Percentiles rank a stretch among this genome's conserved stretches.
phyloP scores from a whole-genome alignment of 2,113 vertebrate genomes.

The Procavia capensis region DNA sequence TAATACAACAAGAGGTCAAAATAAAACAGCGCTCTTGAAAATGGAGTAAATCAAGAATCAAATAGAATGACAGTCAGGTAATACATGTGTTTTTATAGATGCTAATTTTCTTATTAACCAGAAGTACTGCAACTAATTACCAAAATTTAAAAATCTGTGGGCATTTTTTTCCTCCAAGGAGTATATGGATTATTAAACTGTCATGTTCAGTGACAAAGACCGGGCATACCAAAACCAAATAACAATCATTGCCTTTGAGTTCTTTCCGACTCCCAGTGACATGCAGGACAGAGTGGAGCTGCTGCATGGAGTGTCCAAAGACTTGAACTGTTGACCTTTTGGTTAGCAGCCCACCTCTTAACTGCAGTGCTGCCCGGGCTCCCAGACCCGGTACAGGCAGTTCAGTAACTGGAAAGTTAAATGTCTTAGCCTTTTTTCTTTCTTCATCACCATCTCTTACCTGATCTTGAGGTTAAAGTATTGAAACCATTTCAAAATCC shows the following conservation, averaged over 20 bases:
- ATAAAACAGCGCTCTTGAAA: conserved; percentile 1
- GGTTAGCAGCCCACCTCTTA: no score
- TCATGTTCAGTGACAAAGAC: neutral
- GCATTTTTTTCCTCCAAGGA: neutral
- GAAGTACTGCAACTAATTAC: neutral
- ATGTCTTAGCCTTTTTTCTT: neutral
- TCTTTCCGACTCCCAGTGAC: no score
- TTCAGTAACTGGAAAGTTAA: neutral
- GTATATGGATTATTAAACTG: no score
- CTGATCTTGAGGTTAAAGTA: conserved; percentile 33
- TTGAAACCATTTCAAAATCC: conserved; percentile 4
- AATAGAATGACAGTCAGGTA: neutral
- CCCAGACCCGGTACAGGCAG: neutral
- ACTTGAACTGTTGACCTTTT: no score
- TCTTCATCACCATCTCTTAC: neutral
- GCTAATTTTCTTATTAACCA: neutral
- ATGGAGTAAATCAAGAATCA: conserved; percentile 33
- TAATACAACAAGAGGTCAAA: conserved; percentile 25
- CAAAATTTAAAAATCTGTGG: neutral
- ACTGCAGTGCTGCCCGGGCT: no score
- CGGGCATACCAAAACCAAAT: no score
- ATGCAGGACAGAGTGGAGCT: no score
- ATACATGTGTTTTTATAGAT: neutral
- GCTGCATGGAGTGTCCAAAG: no score
- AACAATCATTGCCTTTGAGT: no score